phyloP scores from a whole-genome alignment of 1,140 invertebrate species.

The Drosophila oshimai region DNA sequence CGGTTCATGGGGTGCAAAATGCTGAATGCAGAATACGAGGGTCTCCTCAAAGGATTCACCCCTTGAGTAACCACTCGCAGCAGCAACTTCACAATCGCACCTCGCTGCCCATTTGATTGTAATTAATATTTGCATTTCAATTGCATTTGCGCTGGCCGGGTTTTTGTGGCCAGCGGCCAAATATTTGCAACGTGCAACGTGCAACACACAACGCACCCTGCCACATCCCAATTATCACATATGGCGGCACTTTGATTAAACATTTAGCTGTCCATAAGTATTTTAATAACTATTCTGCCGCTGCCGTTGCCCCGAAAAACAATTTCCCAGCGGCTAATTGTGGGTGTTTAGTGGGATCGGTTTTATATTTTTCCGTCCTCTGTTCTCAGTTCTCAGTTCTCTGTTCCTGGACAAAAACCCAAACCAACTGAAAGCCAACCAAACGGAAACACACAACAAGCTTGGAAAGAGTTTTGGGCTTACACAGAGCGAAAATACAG shows the following conservation, averaged over 20 bases:
- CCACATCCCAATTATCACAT: conserved; percentile 40
- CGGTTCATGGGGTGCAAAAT: conserved; percentile 35
- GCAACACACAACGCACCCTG: no score
- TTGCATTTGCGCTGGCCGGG: conserved; percentile 21
- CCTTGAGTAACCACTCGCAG: fast-evolving
- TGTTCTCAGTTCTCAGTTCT: no score
- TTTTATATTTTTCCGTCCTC: no score
- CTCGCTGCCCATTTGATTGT: conserved; percentile 17
- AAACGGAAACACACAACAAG: background rate
- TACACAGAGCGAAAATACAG: background rate
- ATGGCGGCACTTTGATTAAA: conserved; percentile 46
- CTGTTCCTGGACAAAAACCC: no score
- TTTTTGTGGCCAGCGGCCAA: conserved; percentile 28
- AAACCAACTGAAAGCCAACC: background rate
- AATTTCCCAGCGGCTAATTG: conserved; percentile 29
- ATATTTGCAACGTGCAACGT: conserved; percentile 35
- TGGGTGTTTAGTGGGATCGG: background rate
- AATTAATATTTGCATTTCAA: conserved; percentile 51
- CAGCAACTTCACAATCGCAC: background rate
- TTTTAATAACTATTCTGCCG: conserved; percentile 43
- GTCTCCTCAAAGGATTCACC: background rate
- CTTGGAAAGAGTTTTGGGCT: background rate
- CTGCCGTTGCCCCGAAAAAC: conserved; percentile 19
- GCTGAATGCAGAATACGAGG: conserved; percentile 37
- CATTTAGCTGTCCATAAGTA: conserved; percentile 64